Evolutionary conservation across 2,113 vertebrate species (phyloP).

Genomic region (Pyrgilauda ruficollis): DNA sequence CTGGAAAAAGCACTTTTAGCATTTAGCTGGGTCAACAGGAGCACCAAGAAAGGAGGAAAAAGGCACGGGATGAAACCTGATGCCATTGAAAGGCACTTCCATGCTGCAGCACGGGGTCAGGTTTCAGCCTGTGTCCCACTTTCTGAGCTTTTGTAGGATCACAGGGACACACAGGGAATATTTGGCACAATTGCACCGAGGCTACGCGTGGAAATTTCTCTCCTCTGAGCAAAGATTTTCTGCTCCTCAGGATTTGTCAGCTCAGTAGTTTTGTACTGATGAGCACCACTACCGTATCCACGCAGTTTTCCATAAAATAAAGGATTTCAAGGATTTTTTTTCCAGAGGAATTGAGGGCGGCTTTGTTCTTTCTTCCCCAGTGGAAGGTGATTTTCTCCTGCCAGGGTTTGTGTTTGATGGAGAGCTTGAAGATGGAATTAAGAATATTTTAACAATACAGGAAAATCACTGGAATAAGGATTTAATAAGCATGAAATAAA

Average conservation of each 20-base stretch:
- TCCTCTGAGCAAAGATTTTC: neutral
- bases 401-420: neutral
- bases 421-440: neutral
- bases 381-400: neutral
- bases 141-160: conserved; percentile 6
- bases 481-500: neutral
- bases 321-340: neutral
- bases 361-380: neutral
- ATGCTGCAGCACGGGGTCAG: neutral
- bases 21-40: neutral
- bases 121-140: neutral
- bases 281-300: too few species aligned
- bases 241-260: neutral
- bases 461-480: neutral
- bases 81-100: neutral
- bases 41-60: neutral
- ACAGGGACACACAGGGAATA: neutral
- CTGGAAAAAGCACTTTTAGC: neutral
- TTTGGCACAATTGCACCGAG: neutral
- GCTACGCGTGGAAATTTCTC: neutral
- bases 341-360: neutral
- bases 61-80: neutral
- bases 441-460: neutral
- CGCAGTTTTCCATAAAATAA: neutral
- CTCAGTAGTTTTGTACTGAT: neutral